Evolutionary conservation across 1,140 invertebrate genomes (phyloP).

Genomic region (Macrobrachium nipponense): DNA sequence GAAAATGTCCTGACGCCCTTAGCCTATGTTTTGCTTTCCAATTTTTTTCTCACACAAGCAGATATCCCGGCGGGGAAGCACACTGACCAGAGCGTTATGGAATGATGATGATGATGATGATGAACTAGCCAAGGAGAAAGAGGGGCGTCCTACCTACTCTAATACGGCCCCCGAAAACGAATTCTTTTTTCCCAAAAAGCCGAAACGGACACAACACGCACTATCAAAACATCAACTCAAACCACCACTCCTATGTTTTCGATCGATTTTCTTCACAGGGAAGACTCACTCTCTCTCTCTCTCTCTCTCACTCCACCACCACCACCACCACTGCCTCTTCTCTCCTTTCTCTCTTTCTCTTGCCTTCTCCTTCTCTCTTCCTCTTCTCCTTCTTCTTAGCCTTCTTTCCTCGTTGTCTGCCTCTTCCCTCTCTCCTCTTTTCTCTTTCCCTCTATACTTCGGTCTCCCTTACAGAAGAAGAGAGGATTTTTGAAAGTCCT

Average conservation of each 20-base stretch:
- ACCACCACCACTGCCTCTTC: neutral
- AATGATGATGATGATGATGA: neutral
- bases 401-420: neutral
- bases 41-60: too few species aligned
- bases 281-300: slow-evolving; percentile 36
- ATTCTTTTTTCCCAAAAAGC: too few species aligned
- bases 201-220: slow-evolving; percentile 47
- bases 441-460: too few species aligned
- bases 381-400: neutral
- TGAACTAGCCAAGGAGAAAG: neutral
- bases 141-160: slow-evolving; percentile 48
- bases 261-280: slow-evolving; percentile 39
- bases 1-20: too few species aligned
- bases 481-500: neutral
- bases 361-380: neutral
- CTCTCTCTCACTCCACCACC: too few species aligned
- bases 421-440: neutral
- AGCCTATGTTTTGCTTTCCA: too few species aligned
- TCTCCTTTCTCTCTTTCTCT: too few species aligned
- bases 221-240: slow-evolving; percentile 56
- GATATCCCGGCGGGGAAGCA: too few species aligned
- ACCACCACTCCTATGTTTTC: slow-evolving; percentile 49
- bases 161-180: slow-evolving; percentile 53
- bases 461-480: too few species aligned
- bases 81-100: too few species aligned